Conservation (phyloP, 2,797 vertebrate genomes). For the Eulemur mongoz region DNA sequence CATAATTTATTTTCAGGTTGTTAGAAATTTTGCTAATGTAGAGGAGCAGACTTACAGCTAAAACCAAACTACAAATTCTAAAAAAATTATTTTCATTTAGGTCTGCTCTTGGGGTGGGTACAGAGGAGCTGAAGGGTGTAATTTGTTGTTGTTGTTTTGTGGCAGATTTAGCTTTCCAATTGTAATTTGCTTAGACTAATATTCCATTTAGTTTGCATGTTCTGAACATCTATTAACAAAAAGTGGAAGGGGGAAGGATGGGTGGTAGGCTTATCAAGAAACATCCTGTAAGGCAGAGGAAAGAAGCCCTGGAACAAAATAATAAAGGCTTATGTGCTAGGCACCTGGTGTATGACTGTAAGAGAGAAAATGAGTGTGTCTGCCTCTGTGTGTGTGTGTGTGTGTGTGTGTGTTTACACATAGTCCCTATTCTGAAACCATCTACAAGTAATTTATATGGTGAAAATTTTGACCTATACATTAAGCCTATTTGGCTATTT, state of each 20-base stretch:
- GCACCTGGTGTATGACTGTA: neutral
- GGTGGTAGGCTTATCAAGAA: neutral
- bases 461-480: neutral
- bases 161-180: conserved; percentile 30
- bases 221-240: conserved; percentile 15
- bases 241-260: neutral
- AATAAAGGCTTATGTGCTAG: neutral
- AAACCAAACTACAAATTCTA: conserved; percentile 12
- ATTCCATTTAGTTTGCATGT: neutral
- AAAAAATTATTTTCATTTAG: conserved; percentile 16
- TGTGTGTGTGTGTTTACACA: neutral
- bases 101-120: conserved; percentile 4
- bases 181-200: conserved; percentile 34
- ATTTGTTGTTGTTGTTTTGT: conserved; percentile 22
- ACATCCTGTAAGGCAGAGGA: neutral
- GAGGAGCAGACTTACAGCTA: neutral
- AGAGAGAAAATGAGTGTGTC: neutral
- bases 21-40: neutral
- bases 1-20: conserved; percentile 14
- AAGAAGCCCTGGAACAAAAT: neutral
- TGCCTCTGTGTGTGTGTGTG: neutral
- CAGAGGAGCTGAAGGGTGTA: neutral
- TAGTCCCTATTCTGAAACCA: neutral
- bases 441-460: neutral
- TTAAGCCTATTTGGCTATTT: neutral